Conservation (phyloP, 2,888 invertebrate species). For the Sarcophaga variegata region DNA sequence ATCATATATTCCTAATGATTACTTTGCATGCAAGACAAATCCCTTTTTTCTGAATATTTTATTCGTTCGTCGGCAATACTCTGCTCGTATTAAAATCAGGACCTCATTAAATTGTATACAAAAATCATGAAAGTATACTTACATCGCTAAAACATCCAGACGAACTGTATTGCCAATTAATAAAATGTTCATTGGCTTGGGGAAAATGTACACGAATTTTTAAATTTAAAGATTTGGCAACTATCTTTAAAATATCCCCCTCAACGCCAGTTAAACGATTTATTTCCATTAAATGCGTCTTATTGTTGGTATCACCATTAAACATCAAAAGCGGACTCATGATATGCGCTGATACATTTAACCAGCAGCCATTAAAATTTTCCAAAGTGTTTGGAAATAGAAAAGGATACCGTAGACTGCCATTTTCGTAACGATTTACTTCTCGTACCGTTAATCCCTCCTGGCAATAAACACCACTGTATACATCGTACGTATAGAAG, state of each 20-base stretch:
- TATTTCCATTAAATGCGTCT: slow-evolving; percentile 48
- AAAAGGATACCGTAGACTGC: slow-evolving; percentile 49
- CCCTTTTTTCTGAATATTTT: no score
- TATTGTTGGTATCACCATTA: slow-evolving; percentile 71
- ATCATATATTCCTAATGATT: no score
- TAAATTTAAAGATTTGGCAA: slow-evolving; percentile 74
- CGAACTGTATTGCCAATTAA: slow-evolving; percentile 63
- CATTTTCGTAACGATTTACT: slow-evolving; percentile 71
- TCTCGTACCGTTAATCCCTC: slow-evolving; percentile 61
- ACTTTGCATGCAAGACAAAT: no score
- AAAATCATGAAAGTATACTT: slow-evolving; percentile 22
- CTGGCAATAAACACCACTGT: slow-evolving; percentile 57
- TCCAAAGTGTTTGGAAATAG: slow-evolving; percentile 72
- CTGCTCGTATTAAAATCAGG: no score
- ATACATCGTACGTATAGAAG: slow-evolving; percentile 69
- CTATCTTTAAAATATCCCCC: slow-evolving; percentile 73
- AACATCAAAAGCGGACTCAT: slow-evolving; percentile 74
- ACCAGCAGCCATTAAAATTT: slow-evolving; percentile 73
- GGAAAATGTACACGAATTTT: slow-evolving; percentile 72
- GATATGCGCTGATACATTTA: slow-evolving; percentile 73
- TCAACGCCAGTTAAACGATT: slow-evolving; percentile 75
- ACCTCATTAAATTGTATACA: no score
- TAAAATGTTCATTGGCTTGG: slow-evolving; percentile 51
- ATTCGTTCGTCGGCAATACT: no score
- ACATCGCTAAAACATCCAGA: slow-evolving; percentile 75